These are phyloP conservation scores for Drosophila truncata DNA, from an alignment of 1,140 invertebrate genomes.

Conservation along the genomic window DNA sequence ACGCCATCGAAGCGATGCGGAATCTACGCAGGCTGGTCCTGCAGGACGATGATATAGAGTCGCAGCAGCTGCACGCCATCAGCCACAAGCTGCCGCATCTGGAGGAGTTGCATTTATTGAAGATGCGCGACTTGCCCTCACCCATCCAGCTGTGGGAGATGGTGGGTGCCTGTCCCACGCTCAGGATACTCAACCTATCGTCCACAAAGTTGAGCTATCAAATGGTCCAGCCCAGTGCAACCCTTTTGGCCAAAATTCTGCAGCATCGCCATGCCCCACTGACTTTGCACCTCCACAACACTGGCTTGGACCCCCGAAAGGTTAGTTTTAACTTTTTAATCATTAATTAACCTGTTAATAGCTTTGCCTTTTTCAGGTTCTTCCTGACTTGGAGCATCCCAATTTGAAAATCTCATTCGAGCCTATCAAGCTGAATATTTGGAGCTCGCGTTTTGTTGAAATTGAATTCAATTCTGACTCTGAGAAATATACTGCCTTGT, in stretches of 20 bases:
- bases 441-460: constrained; percentile 60
- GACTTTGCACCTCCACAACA: constrained; percentile 36
- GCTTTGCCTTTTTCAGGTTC: constrained; percentile 6
- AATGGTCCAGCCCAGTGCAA: constrained; percentile 2
- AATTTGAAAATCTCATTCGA: constrained; percentile 49
- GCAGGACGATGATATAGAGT: constrained; percentile 63
- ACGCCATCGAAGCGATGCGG: constrained; percentile 22
- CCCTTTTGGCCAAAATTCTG: constrained; percentile 4
- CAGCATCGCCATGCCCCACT: constrained; percentile 9
- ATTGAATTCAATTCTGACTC: constrained; percentile 30
- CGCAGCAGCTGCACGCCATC: constrained; percentile 24
- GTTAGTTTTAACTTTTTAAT: constrained; percentile 13
- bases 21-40: constrained; percentile 51
- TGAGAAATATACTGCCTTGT: background rate
- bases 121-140: constrained; percentile 52
- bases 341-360: background rate
- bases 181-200: constrained; percentile 49
- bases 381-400: constrained; percentile 15
- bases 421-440: constrained; percentile 31
- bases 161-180: constrained; percentile 5
- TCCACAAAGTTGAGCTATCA: constrained; percentile 11
- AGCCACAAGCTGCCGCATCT: constrained; percentile 29
- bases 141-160: constrained; percentile 46
- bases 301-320: background rate
- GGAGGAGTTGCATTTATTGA: constrained; percentile 56